These are phyloP conservation scores for Pantherophis alleghaniensis DNA, from an alignment of 2,797 vertebrate genomes.

Conservation along the genomic window DNA sequence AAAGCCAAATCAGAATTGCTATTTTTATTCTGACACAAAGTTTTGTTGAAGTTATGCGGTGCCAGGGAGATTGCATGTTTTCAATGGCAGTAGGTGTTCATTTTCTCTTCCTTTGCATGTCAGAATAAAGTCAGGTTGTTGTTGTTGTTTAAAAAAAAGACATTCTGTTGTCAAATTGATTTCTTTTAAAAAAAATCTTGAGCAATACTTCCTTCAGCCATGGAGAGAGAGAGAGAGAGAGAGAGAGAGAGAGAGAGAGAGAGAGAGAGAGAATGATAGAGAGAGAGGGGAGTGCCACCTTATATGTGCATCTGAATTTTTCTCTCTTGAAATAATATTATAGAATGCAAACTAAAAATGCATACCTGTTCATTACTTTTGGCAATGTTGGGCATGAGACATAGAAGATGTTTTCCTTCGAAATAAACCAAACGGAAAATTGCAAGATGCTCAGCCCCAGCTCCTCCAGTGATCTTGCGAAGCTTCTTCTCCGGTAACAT, in stretches of 20 bases:
- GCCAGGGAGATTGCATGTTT: constrained; percentile 2
- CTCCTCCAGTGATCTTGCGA: neutral
- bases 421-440: neutral
- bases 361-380: neutral
- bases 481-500: too few relatives aligned
- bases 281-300: neutral
- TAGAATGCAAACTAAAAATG: neutral
- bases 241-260: neutral
- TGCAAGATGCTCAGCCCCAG: too few relatives aligned
- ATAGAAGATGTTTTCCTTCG: neutral
- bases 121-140: neutral
- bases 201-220: neutral
- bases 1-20: constrained; percentile 5
- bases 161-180: constrained; percentile 7
- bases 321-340: neutral
- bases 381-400: neutral
- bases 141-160: neutral
- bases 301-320: neutral
- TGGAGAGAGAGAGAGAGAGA: neutral
- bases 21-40: constrained; percentile 13
- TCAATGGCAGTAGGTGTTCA: constrained; percentile 17
- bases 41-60: constrained; percentile 13
- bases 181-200: neutral
- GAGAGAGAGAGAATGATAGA: neutral
- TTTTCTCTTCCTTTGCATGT: constrained; percentile 17